Base-by-base conservation (phyloP, 2,113 vertebrate species). In the Hippocampus abdominalis region DNA sequence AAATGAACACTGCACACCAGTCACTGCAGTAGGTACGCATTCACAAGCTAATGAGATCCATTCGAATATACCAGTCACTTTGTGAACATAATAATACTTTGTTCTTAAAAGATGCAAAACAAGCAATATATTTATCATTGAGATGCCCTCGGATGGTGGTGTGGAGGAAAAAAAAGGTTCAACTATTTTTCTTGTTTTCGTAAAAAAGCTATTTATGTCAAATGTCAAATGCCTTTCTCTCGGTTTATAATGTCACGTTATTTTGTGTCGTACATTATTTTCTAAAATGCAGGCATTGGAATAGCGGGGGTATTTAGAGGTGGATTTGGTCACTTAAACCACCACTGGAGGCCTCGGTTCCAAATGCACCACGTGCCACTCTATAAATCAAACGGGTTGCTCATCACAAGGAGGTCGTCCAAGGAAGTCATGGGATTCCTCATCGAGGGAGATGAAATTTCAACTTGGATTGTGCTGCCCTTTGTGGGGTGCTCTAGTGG, bases 401-500 rank as follows among this genome's bases (percentile, higher is more conserved):
- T 18, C 10, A 25, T 56, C 11, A 10, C 54, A 56, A 11, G 23
- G 54, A 56, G 3, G n/a, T n/a, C 18, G 8, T 10, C 7, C 51
- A 53, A 10, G 51, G 20, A 11, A 27, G 11, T 16, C 36, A 15
- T 25, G 23, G 25, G 29, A 39, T 63, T 63, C 13, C 46, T 82
- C 72, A 81, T 79, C 72, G 65, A 68, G 66, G 63, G 59, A 68
- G 4, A 49, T 49, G 46, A 49, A 16, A 49, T 48, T 18, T 13
- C 10, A 25, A 25, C 12, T 57, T 57, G 80, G 81, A 86, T 76
- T 82, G 44, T 11, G 4, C 75, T 44, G 59, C 46, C 49, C 73
- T 36, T 74, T 64, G 75, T 70, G 27, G 20, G 61, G 27, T 15
- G 48, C 29, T 21, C 36, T 53, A 64, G 40, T 48, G 68, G 83